These are phyloP conservation scores for Orussus abietinus DNA, from an alignment of 1,140 invertebrate genomes.

Conservation along the genomic window DNA sequence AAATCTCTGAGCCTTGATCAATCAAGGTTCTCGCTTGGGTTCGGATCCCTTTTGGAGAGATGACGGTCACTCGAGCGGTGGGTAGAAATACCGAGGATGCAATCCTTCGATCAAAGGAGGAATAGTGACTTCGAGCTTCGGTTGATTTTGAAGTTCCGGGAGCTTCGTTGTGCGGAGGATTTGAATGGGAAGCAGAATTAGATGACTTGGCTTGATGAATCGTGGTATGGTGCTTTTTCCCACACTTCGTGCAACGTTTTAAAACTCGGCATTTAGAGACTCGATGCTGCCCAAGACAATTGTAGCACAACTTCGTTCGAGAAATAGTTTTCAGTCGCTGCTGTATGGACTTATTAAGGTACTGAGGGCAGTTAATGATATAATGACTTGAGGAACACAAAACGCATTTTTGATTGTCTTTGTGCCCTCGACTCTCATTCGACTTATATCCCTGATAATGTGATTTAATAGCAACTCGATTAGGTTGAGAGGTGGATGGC, in stretches of 20 bases:
- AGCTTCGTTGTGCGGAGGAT: neutral
- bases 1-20: conserved; percentile 25
- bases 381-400: neutral
- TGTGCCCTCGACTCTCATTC: neutral
- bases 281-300: conserved; percentile 11
- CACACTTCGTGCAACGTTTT: conserved; percentile 10
- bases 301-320: conserved; percentile 12
- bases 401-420: neutral
- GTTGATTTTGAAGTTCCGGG: neutral
- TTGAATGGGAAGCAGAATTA: neutral
- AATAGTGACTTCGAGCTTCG: neutral
- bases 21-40: conserved; percentile 17
- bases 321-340: neutral
- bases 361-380: conserved; percentile 1
- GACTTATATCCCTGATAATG: too few relatives aligned
- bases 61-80: conserved; percentile 5
- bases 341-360: conserved; percentile 2
- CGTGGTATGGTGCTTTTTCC: conserved; percentile 14
- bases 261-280: conserved; percentile 3
- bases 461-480: too few relatives aligned
- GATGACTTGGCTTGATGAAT: conserved; percentile 3
- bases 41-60: neutral
- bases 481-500: neutral
- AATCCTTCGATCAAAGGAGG: neutral
- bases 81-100: neutral